Base-by-base conservation (phyloP, 2,797 vertebrate genomes). In the Malacoctenus gilli region DNA sequence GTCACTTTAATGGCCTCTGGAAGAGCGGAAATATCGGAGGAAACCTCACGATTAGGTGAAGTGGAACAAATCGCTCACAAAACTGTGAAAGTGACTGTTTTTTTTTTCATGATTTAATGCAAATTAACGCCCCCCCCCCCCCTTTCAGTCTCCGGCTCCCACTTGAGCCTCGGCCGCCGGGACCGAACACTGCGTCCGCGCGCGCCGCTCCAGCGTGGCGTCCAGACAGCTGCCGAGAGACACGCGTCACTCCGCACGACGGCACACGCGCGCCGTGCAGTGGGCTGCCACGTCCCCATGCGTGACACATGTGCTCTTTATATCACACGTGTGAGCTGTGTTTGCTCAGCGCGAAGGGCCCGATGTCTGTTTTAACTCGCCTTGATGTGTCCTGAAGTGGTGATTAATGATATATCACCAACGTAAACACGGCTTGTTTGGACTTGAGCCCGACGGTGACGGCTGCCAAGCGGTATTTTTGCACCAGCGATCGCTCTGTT, bases 181-280 rank as follows among this genome's bases (percentile, higher is more conserved):
- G 7, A 32, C 23, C 19, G 25, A 60, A 48, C 51, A 55, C 53
- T 38, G 23, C 41, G 57, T 43, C 46, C 59, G 49, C 75, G 25
- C 64, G 53, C 49, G 38, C 75, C 77, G 58, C 67, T 80, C 76
- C 68, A 36, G 44, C 42, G 35, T 52, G 35, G 4, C 59, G 51
- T 50, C 71, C 54, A 68, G 66, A 68, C 72, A 74, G 72, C 76
- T 76, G 64, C 66, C 77, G 62, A 79, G 65, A 77, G 48, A 65
- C 43, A 82, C 75, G 75, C 68, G 77, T 82, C 75, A 81, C 78
- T 59, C 60, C 62, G 60, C 62, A 54, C 79, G 83, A 87, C 86
- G 80, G 67, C 82, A 71, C 66, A 40, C 25, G 5, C 25, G 6
- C 5, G 25, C 25, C 9, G 25, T 28, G 25, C 9, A 28, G 5